Percentiles rank a stretch among this genome's conserved stretches.
These are phyloP conservation scores for Gisinianus flammeolus DNA, from an alignment of 2,888 invertebrate genomes.

Conservation along the genomic window DNA sequence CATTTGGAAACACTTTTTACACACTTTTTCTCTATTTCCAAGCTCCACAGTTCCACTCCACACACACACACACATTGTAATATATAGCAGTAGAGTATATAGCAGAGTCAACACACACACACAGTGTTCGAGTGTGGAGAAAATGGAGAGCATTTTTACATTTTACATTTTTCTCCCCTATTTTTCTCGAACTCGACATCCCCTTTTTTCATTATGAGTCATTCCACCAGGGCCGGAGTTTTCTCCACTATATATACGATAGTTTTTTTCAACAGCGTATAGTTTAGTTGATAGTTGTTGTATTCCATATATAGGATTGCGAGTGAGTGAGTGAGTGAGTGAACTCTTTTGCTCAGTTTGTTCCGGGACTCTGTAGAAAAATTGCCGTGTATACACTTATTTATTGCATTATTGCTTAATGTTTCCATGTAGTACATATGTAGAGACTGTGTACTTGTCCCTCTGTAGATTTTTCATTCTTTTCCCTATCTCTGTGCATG, in stretches of 20 bases:
- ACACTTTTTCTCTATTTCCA: too few species aligned
- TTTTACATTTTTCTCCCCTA: constrained; percentile 37
- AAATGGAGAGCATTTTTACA: constrained; percentile 25
- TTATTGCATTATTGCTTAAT: neutral
- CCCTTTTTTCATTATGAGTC: constrained; percentile 44
- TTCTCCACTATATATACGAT: neutral
- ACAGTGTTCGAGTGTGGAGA: constrained; percentile 3
- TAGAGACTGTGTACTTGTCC: neutral
- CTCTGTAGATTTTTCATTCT: neutral
- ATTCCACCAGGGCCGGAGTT: constrained; percentile 25
- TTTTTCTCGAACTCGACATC: constrained; percentile 29
- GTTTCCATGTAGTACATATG: neutral
- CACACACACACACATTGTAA: too few species aligned
- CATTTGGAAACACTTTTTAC: too few species aligned
- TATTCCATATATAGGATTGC: too few species aligned
- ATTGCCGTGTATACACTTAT: constrained; percentile 8
- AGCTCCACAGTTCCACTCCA: too few species aligned
- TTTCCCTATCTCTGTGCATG: neutral
- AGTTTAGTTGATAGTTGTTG: too few species aligned
- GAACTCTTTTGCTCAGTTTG: too few species aligned
- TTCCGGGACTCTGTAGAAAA: too few species aligned
- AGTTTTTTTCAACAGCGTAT: too few species aligned
- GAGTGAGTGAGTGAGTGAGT: too few species aligned
- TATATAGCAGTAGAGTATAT: too few species aligned
- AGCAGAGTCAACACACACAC: too few species aligned